Evolutionary conservation across 2,888 invertebrate genomes (phyloP), one percentile per base, ranked within the genome.

Genomic region (Dryobotodes eremita): DNA sequence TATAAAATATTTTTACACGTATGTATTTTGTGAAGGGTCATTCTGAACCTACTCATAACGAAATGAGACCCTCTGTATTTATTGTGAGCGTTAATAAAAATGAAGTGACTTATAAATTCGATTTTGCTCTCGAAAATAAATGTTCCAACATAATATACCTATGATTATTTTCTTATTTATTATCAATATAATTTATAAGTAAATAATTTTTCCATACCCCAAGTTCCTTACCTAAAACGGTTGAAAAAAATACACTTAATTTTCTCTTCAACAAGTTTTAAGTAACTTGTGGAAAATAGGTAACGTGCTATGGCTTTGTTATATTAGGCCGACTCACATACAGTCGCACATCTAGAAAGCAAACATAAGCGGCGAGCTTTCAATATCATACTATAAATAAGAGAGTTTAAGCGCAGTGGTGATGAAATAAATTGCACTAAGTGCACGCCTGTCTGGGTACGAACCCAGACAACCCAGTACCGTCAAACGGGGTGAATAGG

Each of bases 21-120:
- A 75, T 74, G 71, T 80, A 70, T 75, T 75, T 76, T 66, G 57
- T 77, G 17, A 66, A 66, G 11, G 7, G 71, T 82, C 46, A 74
- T 71, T 79, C 17, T 85, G 31, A 69, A 76, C 55, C 62, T 31
- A 61, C 42, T 77, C 48, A 42, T 42, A 42, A 75, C 53, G 53
- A 76, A 80, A 75, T 80, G 85, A 72, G 42, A 65, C 46, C 65
- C 17, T n/a, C 17, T 62, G 57, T 77, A 79, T 72, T 75, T 86
- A 77, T 80, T 84, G 77, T 86, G 84, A 85, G 85, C 90, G 88
- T 88, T 95, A 95, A 96, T 96, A 95, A 95, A 90, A 95, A 96
- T 96, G 96, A 96, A 96, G 96, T 96, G 96, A 96, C 96, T 85
- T 92, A 89, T 86, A 90, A 84, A 83, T 92, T 93, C 90, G 93